phyloP scores from a whole-genome alignment of 2,113 vertebrate genomes.

The Sturnus vulgaris region DNA sequence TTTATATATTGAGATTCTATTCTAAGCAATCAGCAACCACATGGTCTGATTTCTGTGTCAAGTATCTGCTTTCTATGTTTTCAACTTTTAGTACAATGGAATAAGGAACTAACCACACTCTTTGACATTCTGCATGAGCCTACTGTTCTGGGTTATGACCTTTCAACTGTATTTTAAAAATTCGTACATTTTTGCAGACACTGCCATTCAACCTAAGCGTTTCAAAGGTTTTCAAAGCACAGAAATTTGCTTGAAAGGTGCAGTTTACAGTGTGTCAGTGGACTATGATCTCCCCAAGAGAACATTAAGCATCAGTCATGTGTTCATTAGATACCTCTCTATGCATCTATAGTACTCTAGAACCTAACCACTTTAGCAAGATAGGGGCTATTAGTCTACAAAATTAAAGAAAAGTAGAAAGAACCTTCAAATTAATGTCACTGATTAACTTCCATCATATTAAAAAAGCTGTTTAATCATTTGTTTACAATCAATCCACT shows the following conservation, averaged over 20 bases:
- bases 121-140: not conserved
- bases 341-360: fast-evolving
- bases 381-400: not conserved
- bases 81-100: not conserved
- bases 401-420: not conserved
- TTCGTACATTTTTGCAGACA: not conserved
- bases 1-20: not conserved
- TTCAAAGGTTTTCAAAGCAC: not conserved
- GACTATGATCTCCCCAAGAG: not conserved
- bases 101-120: not conserved
- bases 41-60: not conserved
- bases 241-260: not conserved
- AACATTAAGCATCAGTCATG: not conserved
- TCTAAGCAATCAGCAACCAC: not conserved
- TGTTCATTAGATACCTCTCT: not conserved
- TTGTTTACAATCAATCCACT: not conserved
- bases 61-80: not conserved
- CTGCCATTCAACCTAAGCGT: not conserved
- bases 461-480: not conserved
- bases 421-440: not conserved
- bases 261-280: not conserved
- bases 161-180: not conserved
- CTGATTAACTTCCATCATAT: not conserved
- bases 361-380: not conserved
- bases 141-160: not conserved